Conservation (phyloP, 1,140 invertebrate species). For the Pectinophora gossypiella region DNA sequence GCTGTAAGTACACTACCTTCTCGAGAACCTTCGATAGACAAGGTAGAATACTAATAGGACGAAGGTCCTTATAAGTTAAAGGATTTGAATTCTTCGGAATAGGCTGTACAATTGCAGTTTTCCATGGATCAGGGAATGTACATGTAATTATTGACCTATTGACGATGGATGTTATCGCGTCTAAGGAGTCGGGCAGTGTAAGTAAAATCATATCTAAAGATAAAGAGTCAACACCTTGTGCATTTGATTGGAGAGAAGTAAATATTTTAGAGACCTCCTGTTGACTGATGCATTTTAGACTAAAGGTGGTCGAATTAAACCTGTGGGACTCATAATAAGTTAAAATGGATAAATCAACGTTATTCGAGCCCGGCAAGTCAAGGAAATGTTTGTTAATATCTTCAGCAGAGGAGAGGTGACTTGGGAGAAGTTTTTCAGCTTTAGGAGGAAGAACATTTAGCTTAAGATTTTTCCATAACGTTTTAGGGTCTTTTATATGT, state of each 20-base stretch:
- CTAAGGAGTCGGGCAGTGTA: background rate
- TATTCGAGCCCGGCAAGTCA: background rate
- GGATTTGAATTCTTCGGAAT: background rate
- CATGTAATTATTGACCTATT: too few species aligned
- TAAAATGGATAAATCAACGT: background rate
- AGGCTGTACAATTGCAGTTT: background rate
- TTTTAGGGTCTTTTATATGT: background rate
- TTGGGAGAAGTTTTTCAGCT: background rate
- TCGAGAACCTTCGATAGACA: background rate
- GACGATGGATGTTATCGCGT: background rate
- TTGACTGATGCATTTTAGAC: background rate
- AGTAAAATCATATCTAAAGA: background rate
- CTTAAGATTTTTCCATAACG: conserved; percentile 3
- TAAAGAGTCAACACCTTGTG: background rate
- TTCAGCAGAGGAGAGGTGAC: background rate
- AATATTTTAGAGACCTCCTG: background rate
- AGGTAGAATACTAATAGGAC: background rate
- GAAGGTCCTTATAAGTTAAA: background rate
- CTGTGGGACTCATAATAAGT: background rate
- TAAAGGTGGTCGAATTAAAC: background rate
- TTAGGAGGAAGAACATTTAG: background rate
- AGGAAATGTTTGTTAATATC: conserved; percentile 1
- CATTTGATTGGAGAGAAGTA: background rate
- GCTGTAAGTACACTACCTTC: background rate
- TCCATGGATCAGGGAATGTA: background rate